Base-by-base conservation (phyloP, 1,140 invertebrate genomes). In the Mercenaria mercenaria region DNA sequence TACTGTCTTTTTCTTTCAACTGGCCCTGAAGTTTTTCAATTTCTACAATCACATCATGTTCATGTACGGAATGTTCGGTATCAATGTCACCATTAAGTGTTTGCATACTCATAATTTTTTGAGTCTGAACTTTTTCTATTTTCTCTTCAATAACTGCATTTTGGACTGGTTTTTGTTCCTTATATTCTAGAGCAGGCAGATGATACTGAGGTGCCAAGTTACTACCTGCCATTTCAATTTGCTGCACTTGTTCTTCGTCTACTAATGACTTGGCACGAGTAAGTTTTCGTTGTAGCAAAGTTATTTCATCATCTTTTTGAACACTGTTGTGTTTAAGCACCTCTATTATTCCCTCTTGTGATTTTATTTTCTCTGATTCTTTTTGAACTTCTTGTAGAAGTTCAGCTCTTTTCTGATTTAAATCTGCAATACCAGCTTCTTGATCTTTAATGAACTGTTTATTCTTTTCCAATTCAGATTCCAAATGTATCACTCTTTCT, bases 1-100 rank as follows among this genome's bases (percentile, higher is more conserved):
- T 91, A 26, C 91, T 82, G 85, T 95, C 95, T 88, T 95, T 95
- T 52, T 95, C 93, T 56, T 90, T 82, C 8, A 95, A 39, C 23
- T 92, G 80, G 26, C 61, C 79, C 67, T 91, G 69, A 13, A 95
- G 83, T 56, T 91, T 83, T 74, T 94, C 92, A 64, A 94, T 81
- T 64, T 94, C 89, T 20, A 88, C 37, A 8, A 85, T 84, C 20
- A 92, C 76, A 80, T 85, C 87, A 64, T 83, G 87, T 56, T 85
- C 52, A 43, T 88, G 72, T 43, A 83, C 39, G 18, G 34, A 52
- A 41, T 77, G 81, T 91, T 69, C 88, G 11, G 18, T 76, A 56
- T 50, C 56, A 29, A 67, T 56, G 18, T 87, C 39, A n/a, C 23
- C 39, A 52, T 67, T 85, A 15, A 20, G 29, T 67, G 64, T 15